Percentiles rank a stretch among this genome's conserved stretches.
Conservation (phyloP, 2,888 invertebrate genomes). For the Agelastica alni region DNA sequence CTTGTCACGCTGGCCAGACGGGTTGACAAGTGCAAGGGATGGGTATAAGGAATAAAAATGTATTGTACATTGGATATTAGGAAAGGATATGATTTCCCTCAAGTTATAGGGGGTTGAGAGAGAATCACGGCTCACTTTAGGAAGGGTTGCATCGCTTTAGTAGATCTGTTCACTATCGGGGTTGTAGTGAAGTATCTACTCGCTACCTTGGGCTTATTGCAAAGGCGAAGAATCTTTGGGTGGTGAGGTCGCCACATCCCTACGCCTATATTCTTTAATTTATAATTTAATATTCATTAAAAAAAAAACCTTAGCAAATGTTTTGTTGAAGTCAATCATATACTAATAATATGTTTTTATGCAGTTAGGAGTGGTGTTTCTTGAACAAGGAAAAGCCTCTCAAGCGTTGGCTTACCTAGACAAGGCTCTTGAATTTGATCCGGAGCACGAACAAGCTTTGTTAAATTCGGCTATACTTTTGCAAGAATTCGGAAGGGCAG, state of each 20-base stretch:
- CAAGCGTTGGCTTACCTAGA: constrained; percentile 91
- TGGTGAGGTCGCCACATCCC: not conserved
- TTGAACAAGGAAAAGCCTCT: constrained; percentile 89
- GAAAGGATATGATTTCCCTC: not conserved
- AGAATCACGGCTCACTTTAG: not conserved
- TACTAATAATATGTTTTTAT: constrained; percentile 44
- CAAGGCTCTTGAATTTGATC: constrained; percentile 89
- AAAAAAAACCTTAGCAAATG: no score
- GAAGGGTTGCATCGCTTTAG: not conserved
- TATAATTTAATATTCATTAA: no score
- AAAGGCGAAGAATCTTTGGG: not conserved
- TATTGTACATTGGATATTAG: no score
- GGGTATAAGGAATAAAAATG: no score
- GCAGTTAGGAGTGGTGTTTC: constrained; percentile 89
- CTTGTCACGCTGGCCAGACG: no score
- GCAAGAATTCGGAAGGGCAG: constrained; percentile 84
- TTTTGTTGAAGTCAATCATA: no score
- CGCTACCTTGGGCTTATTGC: not conserved
- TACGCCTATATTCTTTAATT: not conserved
- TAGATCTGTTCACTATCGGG: not conserved
- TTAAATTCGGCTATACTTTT: constrained; percentile 93
- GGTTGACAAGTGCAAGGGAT: no score
- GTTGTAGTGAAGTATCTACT: not conserved
- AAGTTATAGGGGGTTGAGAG: not conserved
- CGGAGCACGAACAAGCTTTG: constrained; percentile 92